Evolutionary conservation across 2,888 invertebrate genomes (phyloP).

Genomic region (Cantharis flavilabris): DNA sequence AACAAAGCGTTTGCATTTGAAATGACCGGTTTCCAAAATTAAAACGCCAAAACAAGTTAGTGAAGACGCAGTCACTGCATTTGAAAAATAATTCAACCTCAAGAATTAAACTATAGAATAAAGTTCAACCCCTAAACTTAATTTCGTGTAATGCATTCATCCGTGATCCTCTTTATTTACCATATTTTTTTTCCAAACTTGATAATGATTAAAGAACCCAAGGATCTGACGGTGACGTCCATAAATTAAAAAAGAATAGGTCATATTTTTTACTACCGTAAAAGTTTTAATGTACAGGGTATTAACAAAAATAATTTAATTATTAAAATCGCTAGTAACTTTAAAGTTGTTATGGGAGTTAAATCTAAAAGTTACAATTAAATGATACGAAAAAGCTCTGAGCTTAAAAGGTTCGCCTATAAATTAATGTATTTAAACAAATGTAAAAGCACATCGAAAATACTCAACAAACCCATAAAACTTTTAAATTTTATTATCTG

Average conservation of each 20-base stretch:
- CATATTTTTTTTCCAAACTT: neutral
- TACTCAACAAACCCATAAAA: neutral
- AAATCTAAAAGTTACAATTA: neutral
- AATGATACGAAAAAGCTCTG: neutral
- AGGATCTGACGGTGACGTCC: neutral
- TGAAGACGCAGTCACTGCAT: neutral
- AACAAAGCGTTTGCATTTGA: neutral
- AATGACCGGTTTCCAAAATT: neutral
- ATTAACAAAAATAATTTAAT: neutral
- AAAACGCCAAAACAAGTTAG: neutral
- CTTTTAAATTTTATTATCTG: constrained; percentile 1
- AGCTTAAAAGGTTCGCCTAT: neutral
- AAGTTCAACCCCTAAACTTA: neutral
- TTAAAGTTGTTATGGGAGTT: neutral
- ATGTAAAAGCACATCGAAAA: neutral
- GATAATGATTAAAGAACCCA: neutral
- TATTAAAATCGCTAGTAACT: neutral
- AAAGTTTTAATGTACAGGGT: neutral
- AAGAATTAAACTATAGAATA: neutral
- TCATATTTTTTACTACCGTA: neutral
- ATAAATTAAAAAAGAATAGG: neutral
- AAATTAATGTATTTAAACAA: neutral
- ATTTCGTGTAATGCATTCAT: neutral
- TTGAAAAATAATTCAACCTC: neutral
- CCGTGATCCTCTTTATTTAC: neutral